Evolutionary conservation across 2,888 invertebrate genomes (phyloP).

Genomic region (Drosophila paracracens): DNA sequence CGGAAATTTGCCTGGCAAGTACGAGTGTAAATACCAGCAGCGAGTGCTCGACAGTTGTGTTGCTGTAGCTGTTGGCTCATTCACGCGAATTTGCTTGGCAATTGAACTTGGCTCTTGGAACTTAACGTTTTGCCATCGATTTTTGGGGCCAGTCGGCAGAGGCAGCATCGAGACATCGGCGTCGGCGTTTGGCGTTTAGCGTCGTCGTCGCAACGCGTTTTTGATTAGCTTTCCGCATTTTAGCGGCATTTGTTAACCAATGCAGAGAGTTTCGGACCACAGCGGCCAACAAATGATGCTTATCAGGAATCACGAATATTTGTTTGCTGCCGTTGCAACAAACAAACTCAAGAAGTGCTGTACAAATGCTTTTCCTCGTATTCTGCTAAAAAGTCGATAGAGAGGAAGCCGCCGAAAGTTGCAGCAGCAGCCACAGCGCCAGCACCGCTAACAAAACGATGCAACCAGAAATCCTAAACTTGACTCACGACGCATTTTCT

Average conservation of each 20-base stretch:
- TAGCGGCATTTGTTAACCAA: constrained; percentile 71
- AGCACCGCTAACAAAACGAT: constrained; percentile 42
- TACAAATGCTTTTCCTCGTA: constrained; percentile 67
- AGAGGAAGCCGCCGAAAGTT: constrained; percentile 11
- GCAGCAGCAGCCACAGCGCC: constrained; percentile 19
- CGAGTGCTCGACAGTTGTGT: constrained; percentile 30
- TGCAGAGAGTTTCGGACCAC: constrained; percentile 50
- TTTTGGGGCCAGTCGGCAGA: constrained; percentile 42
- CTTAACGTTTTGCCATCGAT: constrained; percentile 63
- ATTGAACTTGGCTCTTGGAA: constrained; percentile 84
- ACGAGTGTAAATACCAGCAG: constrained; percentile 70
- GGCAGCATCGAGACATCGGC: constrained; percentile 6
- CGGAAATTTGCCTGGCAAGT: constrained; percentile 71
- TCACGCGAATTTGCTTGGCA: constrained; percentile 82
- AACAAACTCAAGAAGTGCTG: constrained; percentile 80
- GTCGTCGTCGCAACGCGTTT: constrained; percentile 80
- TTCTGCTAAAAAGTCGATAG: constrained; percentile 34
- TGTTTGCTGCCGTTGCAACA: constrained; percentile 73
- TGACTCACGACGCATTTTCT: constrained; percentile 81
- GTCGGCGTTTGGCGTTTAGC: constrained; percentile 24
- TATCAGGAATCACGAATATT: constrained; percentile 85
- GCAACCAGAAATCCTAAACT: constrained; percentile 76
- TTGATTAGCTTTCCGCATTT: constrained; percentile 83
- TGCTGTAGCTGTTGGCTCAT: constrained; percentile 59
- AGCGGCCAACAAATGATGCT: constrained; percentile 77